These are phyloP conservation scores for Meteorus cinctellus DNA, from an alignment of 2,888 invertebrate species.

Conservation along the genomic window DNA sequence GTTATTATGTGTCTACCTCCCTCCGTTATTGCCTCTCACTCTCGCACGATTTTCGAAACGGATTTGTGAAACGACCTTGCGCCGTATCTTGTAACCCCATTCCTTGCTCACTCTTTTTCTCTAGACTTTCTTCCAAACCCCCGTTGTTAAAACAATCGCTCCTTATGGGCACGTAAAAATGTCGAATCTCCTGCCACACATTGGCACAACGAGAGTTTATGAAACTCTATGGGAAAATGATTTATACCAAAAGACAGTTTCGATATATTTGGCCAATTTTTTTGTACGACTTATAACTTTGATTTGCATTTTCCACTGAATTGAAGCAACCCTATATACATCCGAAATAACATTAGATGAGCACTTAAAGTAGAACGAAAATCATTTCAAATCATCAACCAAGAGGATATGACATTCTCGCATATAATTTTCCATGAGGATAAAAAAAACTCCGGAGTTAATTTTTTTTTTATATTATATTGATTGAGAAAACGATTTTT, in stretches of 20 bases:
- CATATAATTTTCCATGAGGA: too few relatives aligned
- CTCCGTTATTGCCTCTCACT: slow-evolving; percentile 27
- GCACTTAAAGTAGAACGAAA: too few relatives aligned
- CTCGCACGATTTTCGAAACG: slow-evolving; percentile 30
- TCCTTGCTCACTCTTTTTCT: slow-evolving; percentile 12
- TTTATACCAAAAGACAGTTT: slow-evolving; percentile 22
- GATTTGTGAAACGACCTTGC: slow-evolving; percentile 49
- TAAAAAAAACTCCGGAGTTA: too few relatives aligned
- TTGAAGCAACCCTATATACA: background rate
- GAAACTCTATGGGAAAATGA: slow-evolving; percentile 40
- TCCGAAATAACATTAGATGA: background rate
- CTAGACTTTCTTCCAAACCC: slow-evolving; percentile 11
- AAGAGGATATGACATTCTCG: too few relatives aligned
- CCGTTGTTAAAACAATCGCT: slow-evolving; percentile 59
- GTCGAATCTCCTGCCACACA: slow-evolving; percentile 39
- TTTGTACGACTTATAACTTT: slow-evolving; percentile 20
- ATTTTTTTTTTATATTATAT: too few relatives aligned
- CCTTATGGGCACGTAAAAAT: slow-evolving; percentile 65
- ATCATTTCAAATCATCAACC: too few relatives aligned
- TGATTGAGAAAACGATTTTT: too few relatives aligned
- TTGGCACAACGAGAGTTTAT: slow-evolving; percentile 33
- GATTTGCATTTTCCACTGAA: slow-evolving; percentile 24
- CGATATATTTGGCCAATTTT: slow-evolving; percentile 21
- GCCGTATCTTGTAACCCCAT: slow-evolving; percentile 39
- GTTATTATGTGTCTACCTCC: slow-evolving; percentile 42